A percentile compares a stretch with the other conserved stretches of the same genome.
phyloP scores from a whole-genome alignment of 2,797 vertebrate species.

The Natrix natrix region DNA sequence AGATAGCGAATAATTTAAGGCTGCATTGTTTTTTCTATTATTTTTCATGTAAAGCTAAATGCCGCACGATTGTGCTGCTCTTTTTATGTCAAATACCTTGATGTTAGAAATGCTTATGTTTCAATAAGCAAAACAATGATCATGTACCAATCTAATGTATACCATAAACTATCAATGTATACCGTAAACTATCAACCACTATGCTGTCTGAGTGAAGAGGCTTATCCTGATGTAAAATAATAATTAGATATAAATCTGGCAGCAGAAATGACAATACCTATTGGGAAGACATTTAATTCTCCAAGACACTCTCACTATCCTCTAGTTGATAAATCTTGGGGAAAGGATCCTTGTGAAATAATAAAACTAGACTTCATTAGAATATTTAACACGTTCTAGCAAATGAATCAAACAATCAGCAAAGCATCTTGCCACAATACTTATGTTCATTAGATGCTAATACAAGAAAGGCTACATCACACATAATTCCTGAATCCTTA shows the following conservation, averaged over 20 bases:
- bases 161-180: not conserved
- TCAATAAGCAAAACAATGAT: constrained; percentile 27
- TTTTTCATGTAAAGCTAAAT: not conserved
- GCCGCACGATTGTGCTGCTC: not conserved
- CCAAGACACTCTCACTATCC: not conserved
- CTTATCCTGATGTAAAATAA: not conserved
- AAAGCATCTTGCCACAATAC: not conserved
- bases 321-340: not conserved
- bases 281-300: not conserved
- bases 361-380: not conserved
- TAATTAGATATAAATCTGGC: not conserved
- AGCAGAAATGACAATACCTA: not conserved
- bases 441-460: not conserved
- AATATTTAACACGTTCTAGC: not conserved
- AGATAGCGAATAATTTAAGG: not conserved
- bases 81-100: not conserved
- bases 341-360: not conserved
- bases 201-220: not conserved
- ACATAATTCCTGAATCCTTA: not conserved
- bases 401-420: not conserved
- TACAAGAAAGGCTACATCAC: not conserved
- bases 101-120: not conserved
- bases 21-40: constrained; percentile 11
- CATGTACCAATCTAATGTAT: not conserved
- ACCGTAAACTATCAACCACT: too few species aligned